Evolutionary conservation across 2,888 invertebrate species (phyloP).

Genomic region (Imbricaverruca yamaguchii): DNA sequence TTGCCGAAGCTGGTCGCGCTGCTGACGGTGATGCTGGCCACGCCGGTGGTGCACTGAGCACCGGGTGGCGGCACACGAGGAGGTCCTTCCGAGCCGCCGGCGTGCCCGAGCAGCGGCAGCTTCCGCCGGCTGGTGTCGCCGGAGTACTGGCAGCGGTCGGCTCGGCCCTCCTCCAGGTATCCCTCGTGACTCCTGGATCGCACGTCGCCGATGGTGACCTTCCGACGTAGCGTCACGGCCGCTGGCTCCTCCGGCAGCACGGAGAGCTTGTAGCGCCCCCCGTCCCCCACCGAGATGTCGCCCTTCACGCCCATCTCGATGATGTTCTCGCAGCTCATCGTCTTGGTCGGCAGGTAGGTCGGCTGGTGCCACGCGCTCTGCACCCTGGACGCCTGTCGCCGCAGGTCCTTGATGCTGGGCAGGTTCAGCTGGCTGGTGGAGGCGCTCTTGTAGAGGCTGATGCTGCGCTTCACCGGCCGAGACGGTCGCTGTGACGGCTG

Average conservation of each 20-base stretch:
- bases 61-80: neutral
- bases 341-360: slow-evolving; percentile 52
- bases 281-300: slow-evolving; percentile 67
- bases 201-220: slow-evolving; percentile 22
- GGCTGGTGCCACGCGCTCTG: neutral
- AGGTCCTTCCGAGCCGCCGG: neutral
- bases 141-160: slow-evolving; percentile 22
- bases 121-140: neutral
- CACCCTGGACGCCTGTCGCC: neutral
- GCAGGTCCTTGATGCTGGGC: slow-evolving; percentile 22
- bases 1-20: neutral
- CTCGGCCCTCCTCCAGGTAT: neutral
- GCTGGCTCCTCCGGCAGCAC: slow-evolving; percentile 65
- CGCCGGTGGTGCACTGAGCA: neutral
- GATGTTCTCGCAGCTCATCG: slow-evolving; percentile 64
- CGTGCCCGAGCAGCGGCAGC: neutral
- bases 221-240: slow-evolving; percentile 25
- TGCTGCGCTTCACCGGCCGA: slow-evolving; percentile 7
- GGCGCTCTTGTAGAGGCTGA: slow-evolving; percentile 19
- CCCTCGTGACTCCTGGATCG: slow-evolving; percentile 23
- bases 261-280: slow-evolving; percentile 64
- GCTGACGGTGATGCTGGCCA: neutral
- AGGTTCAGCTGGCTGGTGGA: slow-evolving; percentile 22
- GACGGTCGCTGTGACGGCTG: neutral
- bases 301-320: slow-evolving; percentile 43